phyloP scores from a whole-genome alignment of 2,888 invertebrate genomes.

The Sipha maydis region DNA sequence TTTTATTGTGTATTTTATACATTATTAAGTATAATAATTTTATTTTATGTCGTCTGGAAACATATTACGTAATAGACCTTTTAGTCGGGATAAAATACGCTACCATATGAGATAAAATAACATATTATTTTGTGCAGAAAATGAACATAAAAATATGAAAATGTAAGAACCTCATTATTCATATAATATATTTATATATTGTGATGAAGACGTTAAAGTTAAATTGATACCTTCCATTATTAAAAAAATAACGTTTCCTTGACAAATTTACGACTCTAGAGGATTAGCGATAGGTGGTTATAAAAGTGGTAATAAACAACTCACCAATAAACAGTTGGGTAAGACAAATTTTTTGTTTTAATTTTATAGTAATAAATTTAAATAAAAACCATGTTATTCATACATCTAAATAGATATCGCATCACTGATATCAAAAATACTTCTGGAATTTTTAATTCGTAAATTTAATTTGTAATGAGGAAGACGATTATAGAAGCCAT shows the following conservation, averaged over 20 bases:
- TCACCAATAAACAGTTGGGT: not conserved
- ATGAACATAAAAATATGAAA: not conserved
- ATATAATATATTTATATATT: not conserved
- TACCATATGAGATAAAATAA: constrained; percentile 9
- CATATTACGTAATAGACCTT: constrained; percentile 26
- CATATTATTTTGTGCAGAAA: not conserved
- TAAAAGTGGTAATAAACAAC: not conserved
- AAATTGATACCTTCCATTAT: not conserved
- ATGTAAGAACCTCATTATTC: not conserved
- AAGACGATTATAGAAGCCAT: not conserved
- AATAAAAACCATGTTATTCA: not conserved
- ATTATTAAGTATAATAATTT: constrained; percentile 42
- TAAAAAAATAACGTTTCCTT: not conserved
- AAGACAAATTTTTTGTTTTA: not conserved
- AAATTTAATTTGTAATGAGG: not conserved
- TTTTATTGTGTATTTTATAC: constrained; percentile 16
- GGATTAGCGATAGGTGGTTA: not conserved
- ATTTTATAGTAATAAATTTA: not conserved
- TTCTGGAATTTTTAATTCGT: not conserved
- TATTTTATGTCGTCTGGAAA: constrained; percentile 41
- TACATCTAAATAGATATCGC: not conserved
- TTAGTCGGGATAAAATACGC: constrained; percentile 27
- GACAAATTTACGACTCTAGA: not conserved
- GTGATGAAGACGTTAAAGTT: not conserved
- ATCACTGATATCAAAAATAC: not conserved